These are phyloP conservation scores for Cotesia glomerata DNA, from an alignment of 1,140 invertebrate genomes.

Conservation along the genomic window DNA sequence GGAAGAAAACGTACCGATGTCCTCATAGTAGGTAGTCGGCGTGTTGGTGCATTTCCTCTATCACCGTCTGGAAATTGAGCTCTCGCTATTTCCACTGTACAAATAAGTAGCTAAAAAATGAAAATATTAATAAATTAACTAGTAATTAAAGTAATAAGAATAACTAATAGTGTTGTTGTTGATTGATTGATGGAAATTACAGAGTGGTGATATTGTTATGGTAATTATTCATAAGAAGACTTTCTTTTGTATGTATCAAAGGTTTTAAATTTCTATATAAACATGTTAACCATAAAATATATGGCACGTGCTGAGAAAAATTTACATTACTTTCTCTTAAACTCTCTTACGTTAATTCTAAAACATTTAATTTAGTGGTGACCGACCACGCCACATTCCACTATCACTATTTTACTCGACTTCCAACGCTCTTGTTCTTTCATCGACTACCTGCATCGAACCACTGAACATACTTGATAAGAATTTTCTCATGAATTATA, in stretches of 20 bases:
- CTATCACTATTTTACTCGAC: background rate
- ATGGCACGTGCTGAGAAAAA: slow-evolving; percentile 28
- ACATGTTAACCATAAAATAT: slow-evolving; percentile 2
- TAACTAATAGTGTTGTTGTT: no score
- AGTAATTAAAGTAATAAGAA: background rate
- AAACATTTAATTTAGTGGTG: slow-evolving; percentile 25
- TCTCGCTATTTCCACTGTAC: slow-evolving; percentile 34
- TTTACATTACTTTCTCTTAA: slow-evolving; percentile 34
- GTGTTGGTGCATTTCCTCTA: background rate
- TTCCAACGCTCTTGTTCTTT: background rate
- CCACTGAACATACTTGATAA: background rate
- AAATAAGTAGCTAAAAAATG: slow-evolving; percentile 46
- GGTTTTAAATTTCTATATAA: slow-evolving; percentile 11
- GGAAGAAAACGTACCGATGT: slow-evolving; percentile 24
- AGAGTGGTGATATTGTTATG: no score
- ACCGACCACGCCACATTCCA: slow-evolving; percentile 21
- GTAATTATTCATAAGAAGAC: slow-evolving; percentile 20
- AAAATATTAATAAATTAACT: slow-evolving; percentile 23
- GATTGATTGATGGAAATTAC: no score
- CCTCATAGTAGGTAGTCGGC: background rate
- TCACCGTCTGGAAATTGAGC: slow-evolving; percentile 40
- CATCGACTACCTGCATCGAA: background rate
- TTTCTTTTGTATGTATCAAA: slow-evolving; percentile 36
- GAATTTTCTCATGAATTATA: background rate
- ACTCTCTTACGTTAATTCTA: background rate